Conservation (phyloP, 2,113 vertebrate genomes). For the Melanotaenia duboulayi region DNA sequence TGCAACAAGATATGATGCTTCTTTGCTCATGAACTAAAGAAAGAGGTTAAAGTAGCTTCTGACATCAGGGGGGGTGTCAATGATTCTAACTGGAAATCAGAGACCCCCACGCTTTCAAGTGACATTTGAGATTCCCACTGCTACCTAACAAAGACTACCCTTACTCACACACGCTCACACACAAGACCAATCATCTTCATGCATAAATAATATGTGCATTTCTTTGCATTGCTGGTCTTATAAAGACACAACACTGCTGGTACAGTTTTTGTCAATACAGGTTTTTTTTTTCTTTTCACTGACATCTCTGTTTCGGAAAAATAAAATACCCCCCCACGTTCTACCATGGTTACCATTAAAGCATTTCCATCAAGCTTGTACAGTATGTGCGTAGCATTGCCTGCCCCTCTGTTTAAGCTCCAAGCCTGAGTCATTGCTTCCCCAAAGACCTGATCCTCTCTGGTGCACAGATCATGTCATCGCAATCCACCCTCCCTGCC, state of each 20-base stretch:
- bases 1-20: neutral
- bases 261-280: neutral
- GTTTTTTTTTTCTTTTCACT: neutral
- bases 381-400: constrained; percentile 3
- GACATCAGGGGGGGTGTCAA: constrained; percentile 3
- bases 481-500: constrained; percentile 19
- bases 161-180: constrained; percentile 1
- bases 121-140: constrained; percentile 51
- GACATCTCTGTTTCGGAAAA: constrained; percentile 33
- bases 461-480: constrained; percentile 51
- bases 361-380: constrained; percentile 1
- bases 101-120: constrained; percentile 19
- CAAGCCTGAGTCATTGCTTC: constrained; percentile 50
- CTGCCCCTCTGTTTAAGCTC: constrained; percentile 38
- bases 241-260: neutral
- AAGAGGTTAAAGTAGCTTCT: neutral
- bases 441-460: constrained; percentile 42
- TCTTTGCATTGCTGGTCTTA: neutral
- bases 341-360: constrained; percentile 25
- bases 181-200: neutral
- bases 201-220: neutral
- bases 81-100: constrained; percentile 45
- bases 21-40: neutral
- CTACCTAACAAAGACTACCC: constrained; percentile 6
- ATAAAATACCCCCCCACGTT: neutral